Percentiles rank a stretch among this genome's conserved stretches.
Evolutionary conservation across 2,797 vertebrate genomes (phyloP).

Genomic region (Parambassis ranga): DNA sequence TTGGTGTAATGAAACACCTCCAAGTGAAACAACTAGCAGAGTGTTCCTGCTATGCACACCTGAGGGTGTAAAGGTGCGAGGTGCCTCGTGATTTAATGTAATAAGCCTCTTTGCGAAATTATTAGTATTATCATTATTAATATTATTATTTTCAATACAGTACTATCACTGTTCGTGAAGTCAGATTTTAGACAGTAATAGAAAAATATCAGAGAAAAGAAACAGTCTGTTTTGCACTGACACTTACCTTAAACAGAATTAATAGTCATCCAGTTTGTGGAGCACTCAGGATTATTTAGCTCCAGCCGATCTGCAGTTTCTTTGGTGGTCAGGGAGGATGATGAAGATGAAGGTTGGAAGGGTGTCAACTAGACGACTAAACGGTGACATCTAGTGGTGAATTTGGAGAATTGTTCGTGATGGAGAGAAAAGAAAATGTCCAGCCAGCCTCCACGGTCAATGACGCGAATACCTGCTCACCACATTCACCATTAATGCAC

Average conservation of each 20-base stretch:
- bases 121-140: background rate
- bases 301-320: background rate
- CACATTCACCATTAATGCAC: background rate
- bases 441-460: background rate
- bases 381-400: constrained; percentile 75
- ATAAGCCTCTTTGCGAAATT: too few species aligned
- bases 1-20: constrained; percentile 15
- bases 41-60: background rate
- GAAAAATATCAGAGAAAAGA: background rate
- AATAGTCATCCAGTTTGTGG: background rate
- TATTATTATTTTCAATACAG: background rate
- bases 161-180: background rate
- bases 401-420: background rate
- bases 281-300: background rate
- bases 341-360: background rate
- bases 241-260: background rate
- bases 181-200: background rate
- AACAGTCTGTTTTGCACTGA: background rate
- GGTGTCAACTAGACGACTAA: constrained; percentile 11
- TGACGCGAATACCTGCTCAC: background rate
- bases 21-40: constrained; percentile 2
- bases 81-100: background rate
- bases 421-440: background rate
- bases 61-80: background rate
- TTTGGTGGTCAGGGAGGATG: constrained; percentile 8